These are phyloP conservation scores for Anableps anableps DNA, from an alignment of 2,797 vertebrate genomes.

Conservation along the genomic window DNA sequence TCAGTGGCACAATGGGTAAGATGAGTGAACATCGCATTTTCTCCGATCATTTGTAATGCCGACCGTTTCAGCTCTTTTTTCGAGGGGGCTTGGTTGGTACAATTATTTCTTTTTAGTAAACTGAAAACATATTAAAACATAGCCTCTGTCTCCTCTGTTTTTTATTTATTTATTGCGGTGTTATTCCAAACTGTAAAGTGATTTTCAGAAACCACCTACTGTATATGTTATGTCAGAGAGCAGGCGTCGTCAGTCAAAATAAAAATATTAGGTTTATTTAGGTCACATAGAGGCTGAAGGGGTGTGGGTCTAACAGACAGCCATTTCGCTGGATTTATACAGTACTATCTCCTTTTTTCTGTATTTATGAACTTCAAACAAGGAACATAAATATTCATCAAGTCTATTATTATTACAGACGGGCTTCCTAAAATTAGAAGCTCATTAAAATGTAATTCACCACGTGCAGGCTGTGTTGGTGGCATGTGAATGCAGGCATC, in stretches of 20 bases:
- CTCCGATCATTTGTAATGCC: slow-evolving; percentile 33
- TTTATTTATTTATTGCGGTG: no score
- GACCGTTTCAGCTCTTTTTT: slow-evolving; percentile 17
- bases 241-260: slow-evolving; percentile 22
- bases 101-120: not conserved
- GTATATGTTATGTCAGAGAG: not conserved
- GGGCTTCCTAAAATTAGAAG: slow-evolving; percentile 82
- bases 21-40: slow-evolving; percentile 35
- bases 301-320: slow-evolving; percentile 32
- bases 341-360: slow-evolving; percentile 30
- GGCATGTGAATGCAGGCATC: slow-evolving; percentile 73
- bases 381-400: slow-evolving; percentile 79
- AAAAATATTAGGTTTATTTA: slow-evolving; percentile 16
- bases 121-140: no score
- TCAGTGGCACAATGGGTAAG: slow-evolving; percentile 76
- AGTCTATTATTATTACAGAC: slow-evolving; percentile 78
- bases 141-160: not conserved
- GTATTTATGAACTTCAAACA: slow-evolving; percentile 72
- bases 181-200: not conserved
- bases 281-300: slow-evolving; percentile 28
- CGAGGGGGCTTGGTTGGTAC: not conserved
- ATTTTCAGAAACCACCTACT: not conserved
- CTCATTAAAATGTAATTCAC: slow-evolving; percentile 83
- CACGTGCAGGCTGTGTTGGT: slow-evolving; percentile 73
- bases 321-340: slow-evolving; percentile 43